Evolutionary conservation across 1,140 invertebrate species (phyloP).

Genomic region (Holcopasites calliopsidis): DNA sequence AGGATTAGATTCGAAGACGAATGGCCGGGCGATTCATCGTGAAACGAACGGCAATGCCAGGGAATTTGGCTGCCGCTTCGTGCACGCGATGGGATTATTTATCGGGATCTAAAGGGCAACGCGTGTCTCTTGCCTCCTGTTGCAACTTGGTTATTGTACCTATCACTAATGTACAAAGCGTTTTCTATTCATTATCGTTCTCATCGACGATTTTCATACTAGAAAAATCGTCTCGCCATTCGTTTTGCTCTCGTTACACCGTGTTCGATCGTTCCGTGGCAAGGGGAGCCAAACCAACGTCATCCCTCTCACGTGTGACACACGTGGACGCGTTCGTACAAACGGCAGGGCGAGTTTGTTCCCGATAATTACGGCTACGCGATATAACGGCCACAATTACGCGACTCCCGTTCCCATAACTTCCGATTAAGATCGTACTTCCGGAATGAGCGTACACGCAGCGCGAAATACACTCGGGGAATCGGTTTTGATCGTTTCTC

Average conservation of each 20-base stretch:
- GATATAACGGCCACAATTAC: neutral
- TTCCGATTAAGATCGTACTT: conserved; percentile 1
- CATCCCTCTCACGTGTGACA: neutral
- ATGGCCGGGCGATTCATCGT: neutral
- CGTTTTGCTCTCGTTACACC: neutral
- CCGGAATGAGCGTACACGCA: neutral
- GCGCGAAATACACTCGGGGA: too few relatives aligned
- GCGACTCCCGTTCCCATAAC: neutral
- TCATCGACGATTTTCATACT: too few relatives aligned
- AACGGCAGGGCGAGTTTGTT: neutral
- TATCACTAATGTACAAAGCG: neutral
- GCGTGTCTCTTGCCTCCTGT: conserved; percentile 25
- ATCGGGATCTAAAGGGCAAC: conserved; percentile 47
- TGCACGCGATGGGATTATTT: conserved; percentile 64
- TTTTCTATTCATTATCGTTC: too few relatives aligned
- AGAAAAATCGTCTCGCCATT: neutral
- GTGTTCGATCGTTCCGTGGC: neutral
- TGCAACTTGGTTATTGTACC: neutral
- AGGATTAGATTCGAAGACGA: conserved; percentile 38
- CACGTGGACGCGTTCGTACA: neutral
- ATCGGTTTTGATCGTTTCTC: neutral
- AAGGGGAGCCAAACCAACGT: neutral
- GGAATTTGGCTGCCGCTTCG: conserved; percentile 22
- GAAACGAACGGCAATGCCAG: conserved; percentile 3
- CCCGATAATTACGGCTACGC: conserved; percentile 16